Evolutionary conservation across 2,113 vertebrate species (phyloP).

Genomic region (Corythaixoides concolor): DNA sequence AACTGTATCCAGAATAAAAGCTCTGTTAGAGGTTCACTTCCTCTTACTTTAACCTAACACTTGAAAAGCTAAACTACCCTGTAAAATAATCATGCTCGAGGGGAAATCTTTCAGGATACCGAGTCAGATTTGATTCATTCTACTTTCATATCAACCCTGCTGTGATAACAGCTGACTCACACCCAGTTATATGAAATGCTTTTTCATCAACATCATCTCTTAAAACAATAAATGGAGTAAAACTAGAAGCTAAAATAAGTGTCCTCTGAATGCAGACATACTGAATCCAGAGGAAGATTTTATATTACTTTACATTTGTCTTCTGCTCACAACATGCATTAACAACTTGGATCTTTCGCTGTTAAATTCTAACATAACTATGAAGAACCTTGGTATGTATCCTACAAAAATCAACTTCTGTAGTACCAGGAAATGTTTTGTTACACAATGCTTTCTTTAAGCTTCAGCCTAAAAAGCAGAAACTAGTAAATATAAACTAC

Average conservation of each 20-base stretch:
- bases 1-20: neutral
- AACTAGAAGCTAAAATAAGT: neutral
- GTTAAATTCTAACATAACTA: neutral
- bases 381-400: neutral
- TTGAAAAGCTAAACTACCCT: neutral
- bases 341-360: fast-evolving
- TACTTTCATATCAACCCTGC: neutral
- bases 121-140: neutral
- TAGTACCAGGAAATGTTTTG: neutral
- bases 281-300: neutral
- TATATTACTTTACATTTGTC: neutral
- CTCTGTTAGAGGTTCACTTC: neutral
- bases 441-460: neutral
- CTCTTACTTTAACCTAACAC: neutral
- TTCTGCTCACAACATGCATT: neutral
- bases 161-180: neutral
- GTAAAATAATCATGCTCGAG: neutral
- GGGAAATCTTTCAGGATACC: neutral
- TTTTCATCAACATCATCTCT: neutral
- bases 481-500: neutral
- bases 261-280: neutral
- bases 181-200: neutral
- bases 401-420: neutral
- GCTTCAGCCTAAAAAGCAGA: neutral
- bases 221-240: neutral